A percentile compares a stretch with the other conserved stretches of the same genome.
Evolutionary conservation across 2,797 vertebrate genomes (phyloP).

Genomic region (Remorina albescens): DNA sequence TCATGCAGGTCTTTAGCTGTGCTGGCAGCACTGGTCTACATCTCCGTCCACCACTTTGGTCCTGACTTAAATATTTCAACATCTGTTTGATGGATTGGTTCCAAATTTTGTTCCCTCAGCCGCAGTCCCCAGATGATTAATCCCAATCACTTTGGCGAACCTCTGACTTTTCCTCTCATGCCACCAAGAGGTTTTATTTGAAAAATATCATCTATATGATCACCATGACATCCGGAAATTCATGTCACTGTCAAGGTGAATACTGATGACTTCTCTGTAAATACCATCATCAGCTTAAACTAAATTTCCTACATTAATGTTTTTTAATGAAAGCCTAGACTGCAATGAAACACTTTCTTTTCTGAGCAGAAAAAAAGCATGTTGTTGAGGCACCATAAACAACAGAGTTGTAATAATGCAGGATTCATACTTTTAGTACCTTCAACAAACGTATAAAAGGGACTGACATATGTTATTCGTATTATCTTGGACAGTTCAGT

Average conservation of each 20-base stretch:
- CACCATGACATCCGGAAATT: not conserved
- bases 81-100: too few relatives aligned
- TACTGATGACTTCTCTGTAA: not conserved
- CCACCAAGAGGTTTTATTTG: not conserved
- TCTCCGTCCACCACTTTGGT: not conserved
- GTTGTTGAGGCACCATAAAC: not conserved
- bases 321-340: not conserved
- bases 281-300: too few relatives aligned
- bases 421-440: not conserved
- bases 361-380: slow-evolving; percentile 3
- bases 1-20: not conserved
- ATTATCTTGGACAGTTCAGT: slow-evolving; percentile 39
- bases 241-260: not conserved
- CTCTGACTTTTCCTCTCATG: not conserved
- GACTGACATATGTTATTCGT: slow-evolving; percentile 51
- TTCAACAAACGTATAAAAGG: not conserved
- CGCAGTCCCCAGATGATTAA: not conserved
- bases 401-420: not conserved
- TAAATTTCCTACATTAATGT: too few relatives aligned
- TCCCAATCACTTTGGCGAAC: not conserved
- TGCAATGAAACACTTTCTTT: not conserved
- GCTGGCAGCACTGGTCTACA: too few relatives aligned
- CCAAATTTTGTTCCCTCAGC: not conserved
- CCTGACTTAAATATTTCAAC: not conserved
- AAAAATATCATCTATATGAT: not conserved